Evolutionary conservation across 1,140 invertebrate species (phyloP).

Genomic region (Orius insidiosus): DNA sequence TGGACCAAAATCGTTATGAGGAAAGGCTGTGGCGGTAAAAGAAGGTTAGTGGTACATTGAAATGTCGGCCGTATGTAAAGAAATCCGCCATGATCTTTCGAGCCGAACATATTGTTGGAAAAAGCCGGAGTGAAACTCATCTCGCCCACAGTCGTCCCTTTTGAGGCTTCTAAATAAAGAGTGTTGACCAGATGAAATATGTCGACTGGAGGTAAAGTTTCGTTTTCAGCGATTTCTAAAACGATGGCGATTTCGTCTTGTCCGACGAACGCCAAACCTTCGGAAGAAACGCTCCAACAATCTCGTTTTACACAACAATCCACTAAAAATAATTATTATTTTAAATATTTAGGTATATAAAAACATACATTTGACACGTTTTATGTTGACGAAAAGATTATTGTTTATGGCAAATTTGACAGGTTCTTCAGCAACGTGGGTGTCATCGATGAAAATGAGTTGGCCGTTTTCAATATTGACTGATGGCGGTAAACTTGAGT

Average conservation of each 20-base stretch:
- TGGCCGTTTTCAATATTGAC: constrained; percentile 6
- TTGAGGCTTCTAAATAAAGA: constrained; percentile 59
- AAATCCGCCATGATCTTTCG: constrained; percentile 70
- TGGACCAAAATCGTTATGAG: constrained; percentile 67
- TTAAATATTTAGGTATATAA: neutral
- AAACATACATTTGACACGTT: constrained; percentile 39
- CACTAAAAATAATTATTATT: constrained; percentile 33
- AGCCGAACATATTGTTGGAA: constrained; percentile 46
- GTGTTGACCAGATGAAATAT: constrained; percentile 58
- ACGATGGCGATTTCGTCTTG: constrained; percentile 74
- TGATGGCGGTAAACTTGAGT: constrained; percentile 18
- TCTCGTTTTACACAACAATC: constrained; percentile 64
- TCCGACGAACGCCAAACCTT: constrained; percentile 62
- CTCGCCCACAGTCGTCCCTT: constrained; percentile 56
- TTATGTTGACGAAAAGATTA: constrained; percentile 60
- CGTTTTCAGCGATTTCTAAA: constrained; percentile 52
- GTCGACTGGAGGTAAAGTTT: constrained; percentile 52
- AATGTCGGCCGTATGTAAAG: constrained; percentile 65
- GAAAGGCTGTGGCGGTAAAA: constrained; percentile 57
- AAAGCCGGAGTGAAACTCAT: constrained; percentile 48
- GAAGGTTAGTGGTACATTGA: constrained; percentile 64
- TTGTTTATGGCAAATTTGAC: constrained; percentile 62
- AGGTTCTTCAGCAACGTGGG: constrained; percentile 26
- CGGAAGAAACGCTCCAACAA: constrained; percentile 66
- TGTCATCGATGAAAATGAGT: constrained; percentile 9